Evolutionary conservation across 2,113 vertebrate genomes (phyloP), one percentile per base, ranked within the genome.

Genomic region (Ophthalmolycus amberensis): DNA sequence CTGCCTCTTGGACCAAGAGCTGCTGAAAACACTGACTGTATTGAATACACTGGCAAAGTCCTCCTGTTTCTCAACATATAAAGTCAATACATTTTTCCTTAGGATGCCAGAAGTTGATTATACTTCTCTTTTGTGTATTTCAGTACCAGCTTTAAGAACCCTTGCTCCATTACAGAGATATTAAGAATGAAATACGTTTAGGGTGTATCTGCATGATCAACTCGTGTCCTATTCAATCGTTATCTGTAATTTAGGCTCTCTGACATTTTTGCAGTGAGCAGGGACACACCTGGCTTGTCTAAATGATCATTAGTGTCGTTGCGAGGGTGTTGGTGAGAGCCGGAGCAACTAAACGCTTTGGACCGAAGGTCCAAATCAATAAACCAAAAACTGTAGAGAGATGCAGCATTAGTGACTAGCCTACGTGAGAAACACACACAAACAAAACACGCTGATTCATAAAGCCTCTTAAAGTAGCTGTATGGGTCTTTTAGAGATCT

Each of bases 161-260:
- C 8, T 29, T 50, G 1, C 34, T 58, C 9, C 22, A 20, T 59
- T n/a, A 44, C 58, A 29, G 63, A 40, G 3, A 59, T 12, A n/a
- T 71, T 32, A 16, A 25, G 27, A 29, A 32, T 71, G 25, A 1
- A 50, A 22, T 34, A 14, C 5, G 11, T 78, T 42, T 44, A 9
- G 63, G 37, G 32, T 69, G 63, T 37, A 27, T 56, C 6, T 9
- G 29, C 29, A 25, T 77, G 65, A 80, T 60, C 8, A 48, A 69
- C 46, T 59, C 67, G 63, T 70, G 75, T 79, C 34, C 58, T 40
- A 37, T 48, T 50, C 32, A 40, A 46, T 88, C 71, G 69, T 29
- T 56, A 60, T 56, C 56, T 15, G 68, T 78, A 54, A 75, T 77
- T 88, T 65, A 52, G 71, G 50, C 27, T 73, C 58, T 52, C 58